phyloP scores from a whole-genome alignment of 2,113 vertebrate species.

The Serinus canaria region DNA sequence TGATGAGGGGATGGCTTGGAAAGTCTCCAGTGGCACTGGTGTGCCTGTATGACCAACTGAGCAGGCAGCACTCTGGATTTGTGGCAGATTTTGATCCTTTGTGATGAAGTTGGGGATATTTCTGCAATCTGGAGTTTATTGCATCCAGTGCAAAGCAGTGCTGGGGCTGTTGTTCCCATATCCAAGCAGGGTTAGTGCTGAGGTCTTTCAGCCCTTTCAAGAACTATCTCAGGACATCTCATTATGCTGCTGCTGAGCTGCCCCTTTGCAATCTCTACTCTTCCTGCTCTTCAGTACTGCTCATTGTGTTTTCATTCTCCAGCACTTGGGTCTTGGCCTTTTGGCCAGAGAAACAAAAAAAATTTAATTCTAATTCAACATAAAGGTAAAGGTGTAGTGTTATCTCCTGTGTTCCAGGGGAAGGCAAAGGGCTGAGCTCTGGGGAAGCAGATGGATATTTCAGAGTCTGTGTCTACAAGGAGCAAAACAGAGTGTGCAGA shows the following conservation, averaged over 20 bases:
- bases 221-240: not conserved
- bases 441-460: not conserved
- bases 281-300: not conserved
- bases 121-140: not conserved
- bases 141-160: fast-evolving
- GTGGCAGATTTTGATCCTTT: not conserved
- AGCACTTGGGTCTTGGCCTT: not conserved
- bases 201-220: not conserved
- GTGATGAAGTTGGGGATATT: not conserved
- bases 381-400: not conserved
- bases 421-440: not conserved
- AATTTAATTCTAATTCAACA: not conserved
- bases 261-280: not conserved
- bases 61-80: not conserved
- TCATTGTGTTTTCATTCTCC: not conserved
- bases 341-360: not conserved
- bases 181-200: not conserved
- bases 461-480: not conserved
- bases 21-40: fast-evolving
- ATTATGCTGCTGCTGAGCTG: not conserved
- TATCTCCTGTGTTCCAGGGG: not conserved
- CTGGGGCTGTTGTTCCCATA: not conserved
- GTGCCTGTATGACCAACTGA: not conserved
- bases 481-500: not conserved
- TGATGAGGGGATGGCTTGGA: fast-evolving